Percentiles rank a stretch among this genome's conserved stretches.
phyloP scores from a whole-genome alignment of 2,888 invertebrate species.

The Ceratothoa steindachneri region DNA sequence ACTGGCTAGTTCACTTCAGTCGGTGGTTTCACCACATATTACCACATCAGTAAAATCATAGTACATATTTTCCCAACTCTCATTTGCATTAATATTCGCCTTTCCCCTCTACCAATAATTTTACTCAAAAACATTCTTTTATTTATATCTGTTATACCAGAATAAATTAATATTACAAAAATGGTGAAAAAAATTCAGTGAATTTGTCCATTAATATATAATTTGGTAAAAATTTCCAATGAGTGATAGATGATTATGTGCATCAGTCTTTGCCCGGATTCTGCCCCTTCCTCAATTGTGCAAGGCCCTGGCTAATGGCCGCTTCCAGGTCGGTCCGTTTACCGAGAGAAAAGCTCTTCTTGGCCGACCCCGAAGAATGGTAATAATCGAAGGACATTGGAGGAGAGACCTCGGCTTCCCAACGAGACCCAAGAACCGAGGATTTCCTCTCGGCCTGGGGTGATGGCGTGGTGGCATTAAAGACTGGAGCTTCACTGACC shows the following conservation, averaged over 20 bases:
- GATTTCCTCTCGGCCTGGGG: neutral
- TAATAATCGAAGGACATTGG: slow-evolving; percentile 30
- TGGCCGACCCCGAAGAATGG: slow-evolving; percentile 1
- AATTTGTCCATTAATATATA: too few relatives aligned
- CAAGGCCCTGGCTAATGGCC: slow-evolving; percentile 25
- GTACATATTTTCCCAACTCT: too few relatives aligned
- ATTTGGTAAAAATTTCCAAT: neutral
- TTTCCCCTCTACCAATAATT: too few relatives aligned
- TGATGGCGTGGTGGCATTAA: neutral
- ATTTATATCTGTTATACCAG: too few relatives aligned
- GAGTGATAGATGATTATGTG: neutral
- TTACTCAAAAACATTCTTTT: too few relatives aligned
- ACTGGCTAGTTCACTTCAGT: too few relatives aligned
- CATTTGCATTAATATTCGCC: too few relatives aligned
- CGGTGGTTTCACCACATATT: too few relatives aligned
- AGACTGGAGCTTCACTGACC: neutral
- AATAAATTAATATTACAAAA: too few relatives aligned
- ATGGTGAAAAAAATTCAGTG: too few relatives aligned
- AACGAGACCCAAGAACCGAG: neutral
- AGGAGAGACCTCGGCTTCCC: slow-evolving; percentile 20
- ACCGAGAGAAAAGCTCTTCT: neutral
- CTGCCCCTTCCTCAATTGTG: neutral
- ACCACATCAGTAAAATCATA: too few relatives aligned
- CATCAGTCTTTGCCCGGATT: neutral
- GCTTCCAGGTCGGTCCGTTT: slow-evolving; percentile 12